Conservation (phyloP, 2,888 invertebrate genomes). For the Zygothrica quintamaculata region DNA sequence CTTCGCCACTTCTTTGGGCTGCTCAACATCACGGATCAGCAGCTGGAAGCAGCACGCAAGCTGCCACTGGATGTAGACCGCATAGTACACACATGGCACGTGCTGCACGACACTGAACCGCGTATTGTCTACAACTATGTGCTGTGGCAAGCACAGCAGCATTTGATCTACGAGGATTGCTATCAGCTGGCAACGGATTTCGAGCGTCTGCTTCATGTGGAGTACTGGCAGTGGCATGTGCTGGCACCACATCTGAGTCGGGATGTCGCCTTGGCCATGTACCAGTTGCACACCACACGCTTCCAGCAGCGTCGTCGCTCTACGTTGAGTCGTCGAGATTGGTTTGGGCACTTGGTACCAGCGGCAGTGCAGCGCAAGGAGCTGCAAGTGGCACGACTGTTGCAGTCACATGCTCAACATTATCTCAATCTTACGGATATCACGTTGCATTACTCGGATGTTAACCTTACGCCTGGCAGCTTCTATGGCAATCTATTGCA, state of each 20-base stretch:
- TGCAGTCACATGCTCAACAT: conserved; percentile 71
- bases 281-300: conserved; percentile 80
- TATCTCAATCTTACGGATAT: conserved; percentile 64
- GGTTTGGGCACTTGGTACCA: conserved; percentile 73
- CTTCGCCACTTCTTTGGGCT: conserved; percentile 60
- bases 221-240: conserved; percentile 82
- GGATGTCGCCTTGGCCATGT: conserved; percentile 79
- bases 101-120: conserved; percentile 67
- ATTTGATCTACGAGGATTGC: conserved; percentile 65
- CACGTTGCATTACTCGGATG: conserved; percentile 36
- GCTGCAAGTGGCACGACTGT: conserved; percentile 74
- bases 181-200: conserved; percentile 75
- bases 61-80: conserved; percentile 64
- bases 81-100: conserved; percentile 57
- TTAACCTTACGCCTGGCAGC: conserved; percentile 31
- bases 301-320: conserved; percentile 76
- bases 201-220: conserved; percentile 72
- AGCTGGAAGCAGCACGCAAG: conserved; percentile 67
- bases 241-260: conserved; percentile 62
- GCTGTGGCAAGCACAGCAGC: conserved; percentile 77
- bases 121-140: conserved; percentile 79
- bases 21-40: conserved; percentile 67
- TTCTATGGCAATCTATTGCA: conserved; percentile 72
- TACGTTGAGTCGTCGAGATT: conserved; percentile 61
- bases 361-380: conserved; percentile 69